phyloP scores from a whole-genome alignment of 2,888 invertebrate genomes.

The Phrixothrix hirtus region DNA sequence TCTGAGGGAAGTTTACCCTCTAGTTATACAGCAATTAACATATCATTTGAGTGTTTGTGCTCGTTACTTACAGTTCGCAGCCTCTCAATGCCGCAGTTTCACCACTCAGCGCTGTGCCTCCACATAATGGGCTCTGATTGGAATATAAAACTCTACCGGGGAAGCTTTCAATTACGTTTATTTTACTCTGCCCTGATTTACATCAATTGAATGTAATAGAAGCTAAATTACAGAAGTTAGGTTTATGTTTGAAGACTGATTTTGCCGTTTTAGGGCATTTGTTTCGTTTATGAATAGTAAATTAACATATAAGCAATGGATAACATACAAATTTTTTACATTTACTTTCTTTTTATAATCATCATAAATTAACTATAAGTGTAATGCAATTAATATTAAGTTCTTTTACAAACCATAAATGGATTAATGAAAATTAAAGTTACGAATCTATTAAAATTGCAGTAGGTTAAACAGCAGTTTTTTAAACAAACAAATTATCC shows the following conservation, averaged over 20 bases:
- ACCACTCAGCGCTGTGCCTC: constrained; percentile 28
- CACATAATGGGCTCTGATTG: constrained; percentile 50
- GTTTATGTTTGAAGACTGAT: constrained; percentile 21
- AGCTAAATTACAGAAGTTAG: constrained; percentile 39
- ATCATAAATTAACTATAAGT: too few relatives aligned
- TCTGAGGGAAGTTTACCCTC: constrained; percentile 47
- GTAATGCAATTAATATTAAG: too few relatives aligned
- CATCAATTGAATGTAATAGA: constrained; percentile 44
- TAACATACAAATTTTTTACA: background rate
- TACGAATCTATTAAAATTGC: too few relatives aligned
- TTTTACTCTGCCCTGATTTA: constrained; percentile 42
- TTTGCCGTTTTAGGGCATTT: constrained; percentile 25
- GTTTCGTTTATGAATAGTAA: constrained; percentile 22
- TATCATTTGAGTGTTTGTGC: constrained; percentile 51
- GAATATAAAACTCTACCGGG: constrained; percentile 42
- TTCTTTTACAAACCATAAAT: too few relatives aligned
- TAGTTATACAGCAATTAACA: constrained; percentile 53
- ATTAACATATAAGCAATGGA: constrained; percentile 7
- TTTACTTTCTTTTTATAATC: too few relatives aligned
- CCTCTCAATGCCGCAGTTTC: constrained; percentile 42
- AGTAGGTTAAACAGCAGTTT: too few relatives aligned
- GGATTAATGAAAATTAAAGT: too few relatives aligned
- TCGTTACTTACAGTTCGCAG: constrained; percentile 45
- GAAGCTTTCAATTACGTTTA: constrained; percentile 49
- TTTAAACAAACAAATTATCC: too few relatives aligned